Evolutionary conservation across 1,140 invertebrate genomes (phyloP), one percentile per base, ranked within the genome.

Genomic region (Manduca sexta): DNA sequence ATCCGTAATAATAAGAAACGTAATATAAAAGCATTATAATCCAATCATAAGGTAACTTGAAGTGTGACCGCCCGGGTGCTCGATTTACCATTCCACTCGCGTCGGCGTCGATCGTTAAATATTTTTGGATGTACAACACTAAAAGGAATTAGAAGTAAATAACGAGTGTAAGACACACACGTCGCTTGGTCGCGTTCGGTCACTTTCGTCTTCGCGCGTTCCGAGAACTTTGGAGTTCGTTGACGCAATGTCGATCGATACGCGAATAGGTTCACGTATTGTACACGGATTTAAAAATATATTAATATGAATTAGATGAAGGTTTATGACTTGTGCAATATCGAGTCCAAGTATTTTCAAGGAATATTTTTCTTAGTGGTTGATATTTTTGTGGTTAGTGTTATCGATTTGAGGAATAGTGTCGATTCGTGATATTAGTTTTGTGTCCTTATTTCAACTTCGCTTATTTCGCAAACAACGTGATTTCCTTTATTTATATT

Each of bases 11-110:
- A 79, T 79, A 79, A 80, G 74, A 83, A 83, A 69, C 60, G 73
- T 80, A 80, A 80, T 81, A 79, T 77, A 78, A 78, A 78, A 68
- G 70, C 62, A 83, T 83, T 80, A 83, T 81, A 81, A 80, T 79
- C 79, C 79, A 83, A 83, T 83, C 75, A 83, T 58, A 64, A 68
- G 46, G 57, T 56, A 61, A 70, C 69, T 50, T 61, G 69, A 69
- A 59, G 74, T 70, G 56, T 62, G 79, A 69, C 75, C 77, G 77
- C 79, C 79, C 74, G 76, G 56, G 64, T 50, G 60, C 53, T 37
- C 60, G 45, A 56, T 68, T 83, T 78, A 77, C 67, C 61, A 83
- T 83, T 79, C 79, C 47, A 49, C 40, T 56, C 74, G 72, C 71
- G 71, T 31, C 17, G 21, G 30, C 41, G 49, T 46, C 49, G 48